A percentile compares a stretch with the other conserved stretches of the same genome.
phyloP scores from a whole-genome alignment of 37 sponge, comb jelly and placozoan species.

The Cladorhizidae sp. region DNA sequence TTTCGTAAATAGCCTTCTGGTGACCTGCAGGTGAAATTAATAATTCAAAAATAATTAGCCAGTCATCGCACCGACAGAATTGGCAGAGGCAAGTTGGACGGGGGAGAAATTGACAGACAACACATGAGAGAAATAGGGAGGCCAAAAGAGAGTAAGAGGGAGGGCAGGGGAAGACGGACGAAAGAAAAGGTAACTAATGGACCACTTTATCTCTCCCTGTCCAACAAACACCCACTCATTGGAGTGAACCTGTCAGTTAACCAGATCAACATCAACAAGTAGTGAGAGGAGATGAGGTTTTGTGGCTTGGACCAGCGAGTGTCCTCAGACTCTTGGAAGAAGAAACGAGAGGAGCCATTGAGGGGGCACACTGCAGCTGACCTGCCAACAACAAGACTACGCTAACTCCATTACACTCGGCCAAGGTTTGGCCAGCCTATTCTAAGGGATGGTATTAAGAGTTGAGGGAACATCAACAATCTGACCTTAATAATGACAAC shows the following conservation, averaged over 20 bases:
- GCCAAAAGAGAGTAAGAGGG: constrained; percentile 16
- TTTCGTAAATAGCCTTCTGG: constrained; percentile 74
- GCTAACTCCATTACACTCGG: no score
- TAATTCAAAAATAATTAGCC: not conserved
- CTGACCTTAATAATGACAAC: no score
- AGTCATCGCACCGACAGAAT: not conserved
- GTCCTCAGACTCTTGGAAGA: no score
- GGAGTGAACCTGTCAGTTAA: not conserved
- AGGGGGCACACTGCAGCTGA: no score
- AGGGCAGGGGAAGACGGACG: constrained; percentile 7
- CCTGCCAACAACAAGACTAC: no score
- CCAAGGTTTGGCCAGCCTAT: no score
- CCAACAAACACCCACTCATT: not conserved
- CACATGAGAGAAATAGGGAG: constrained; percentile 4
- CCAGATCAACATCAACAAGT: not conserved
- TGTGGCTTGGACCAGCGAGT: constrained; percentile 7
- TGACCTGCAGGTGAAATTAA: constrained; percentile 44
- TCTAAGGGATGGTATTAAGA: no score
- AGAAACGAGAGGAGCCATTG: no score
- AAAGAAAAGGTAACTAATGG: not conserved
- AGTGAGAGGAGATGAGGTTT: not conserved
- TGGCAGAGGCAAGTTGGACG: not conserved
- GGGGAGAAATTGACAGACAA: not conserved
- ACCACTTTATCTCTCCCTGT: not conserved
- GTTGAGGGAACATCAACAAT: no score